These are phyloP conservation scores for Crocodylus rhombifer DNA, from an alignment of 2,797 vertebrate genomes.

Conservation along the genomic window DNA sequence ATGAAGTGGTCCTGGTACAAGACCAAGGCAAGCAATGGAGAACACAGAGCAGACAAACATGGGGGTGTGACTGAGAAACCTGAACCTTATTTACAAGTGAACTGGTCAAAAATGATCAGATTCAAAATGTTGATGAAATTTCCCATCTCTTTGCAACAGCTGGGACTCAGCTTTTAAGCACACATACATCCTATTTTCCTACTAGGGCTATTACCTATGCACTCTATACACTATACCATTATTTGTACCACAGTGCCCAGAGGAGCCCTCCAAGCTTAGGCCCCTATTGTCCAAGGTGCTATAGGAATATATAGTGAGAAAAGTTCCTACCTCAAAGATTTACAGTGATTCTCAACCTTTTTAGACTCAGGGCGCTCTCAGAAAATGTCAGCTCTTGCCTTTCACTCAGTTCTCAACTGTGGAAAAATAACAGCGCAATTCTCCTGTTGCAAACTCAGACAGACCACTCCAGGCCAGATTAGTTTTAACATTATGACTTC, in stretches of 20 bases:
- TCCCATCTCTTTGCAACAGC: not conserved
- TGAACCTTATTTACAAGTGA: not conserved
- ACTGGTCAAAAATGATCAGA: not conserved
- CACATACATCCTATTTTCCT: not conserved
- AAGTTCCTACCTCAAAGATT: fast-evolving
- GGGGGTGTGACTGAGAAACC: not conserved
- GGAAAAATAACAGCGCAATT: too few species aligned
- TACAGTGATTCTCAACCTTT: too few species aligned
- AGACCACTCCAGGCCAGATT: too few species aligned
- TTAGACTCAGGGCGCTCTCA: too few species aligned
- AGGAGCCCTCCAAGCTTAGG: not conserved
- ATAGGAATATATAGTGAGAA: not conserved
- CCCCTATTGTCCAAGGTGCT: fast-evolving
- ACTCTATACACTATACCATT: not conserved
- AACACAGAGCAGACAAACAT: not conserved
- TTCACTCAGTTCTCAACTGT: too few species aligned
- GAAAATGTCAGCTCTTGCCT: too few species aligned
- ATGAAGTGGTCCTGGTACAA: not conserved
- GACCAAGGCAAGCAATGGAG: conserved; percentile 29
- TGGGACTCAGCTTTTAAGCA: not conserved
- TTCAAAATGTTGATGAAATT: not conserved
- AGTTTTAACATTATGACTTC: too few species aligned
- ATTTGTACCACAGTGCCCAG: not conserved
- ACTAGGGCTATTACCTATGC: not conserved
- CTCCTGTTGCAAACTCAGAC: too few species aligned